Evolutionary conservation across 2,113 vertebrate genomes (phyloP), one percentile per base, ranked within the genome.

Genomic region (Tenrec ecaudatus): DNA sequence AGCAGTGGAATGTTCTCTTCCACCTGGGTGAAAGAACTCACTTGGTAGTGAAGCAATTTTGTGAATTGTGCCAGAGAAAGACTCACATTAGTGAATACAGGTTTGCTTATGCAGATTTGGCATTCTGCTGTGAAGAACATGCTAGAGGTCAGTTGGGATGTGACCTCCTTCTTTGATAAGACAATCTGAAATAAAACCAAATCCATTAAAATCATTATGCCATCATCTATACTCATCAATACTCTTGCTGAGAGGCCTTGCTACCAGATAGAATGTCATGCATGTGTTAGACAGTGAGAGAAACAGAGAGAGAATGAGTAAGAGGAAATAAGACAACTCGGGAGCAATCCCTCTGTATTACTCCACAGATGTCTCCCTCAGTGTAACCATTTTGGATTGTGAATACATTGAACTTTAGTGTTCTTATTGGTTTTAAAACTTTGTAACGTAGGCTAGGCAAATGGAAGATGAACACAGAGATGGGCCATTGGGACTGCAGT

Each of bases 1-100:
- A 38, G 1, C 86, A 95, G 92, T 60, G 40, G 94, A 94, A 88
- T 95, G 47, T 87, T 96, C 0, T 94, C 88, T 96, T 95, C 95
- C 96, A 60, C 57, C 57, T 17, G 31, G 82, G 64, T 73, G 25
- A 94, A 94, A 86, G 89, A 90, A 7, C 69, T 40, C n/a, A 89
- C 77, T 62, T 36, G 53, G 76, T 87, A 86, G 57, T 82, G 88
- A 1, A 94, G 81, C 76, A 86, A 86, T 82, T 96, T 96, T 95
- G 87, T 29, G 90, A 89, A 93, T 40, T 71, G 69, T 92, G 66
- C 68, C 80, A 38, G 89, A 96, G 85, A 76, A 68, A 66, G 78
- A 96, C 95, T 93, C 57, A 80, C 25, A 14, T 83, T 85, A 81
- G 43, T 60, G 88, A 93, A 78, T 23, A 82, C 8, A 90, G 31